Conservation (phyloP, 2,888 invertebrate genomes). For the Ormyrus rosae region DNA sequence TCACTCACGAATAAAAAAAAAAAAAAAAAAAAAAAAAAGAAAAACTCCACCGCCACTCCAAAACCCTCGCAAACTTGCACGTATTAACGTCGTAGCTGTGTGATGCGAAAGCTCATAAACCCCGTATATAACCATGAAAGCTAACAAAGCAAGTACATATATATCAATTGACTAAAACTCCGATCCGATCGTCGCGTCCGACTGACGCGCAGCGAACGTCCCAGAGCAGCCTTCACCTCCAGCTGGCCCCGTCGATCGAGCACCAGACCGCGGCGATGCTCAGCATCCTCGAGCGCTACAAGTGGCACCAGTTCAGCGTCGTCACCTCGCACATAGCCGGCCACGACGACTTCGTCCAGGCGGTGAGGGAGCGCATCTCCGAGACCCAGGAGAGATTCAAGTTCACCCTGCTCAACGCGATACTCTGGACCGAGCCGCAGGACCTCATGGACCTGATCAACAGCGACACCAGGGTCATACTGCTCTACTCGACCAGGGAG, state of each 20-base stretch:
- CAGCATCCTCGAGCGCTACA: constrained; percentile 94
- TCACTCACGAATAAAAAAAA: no score
- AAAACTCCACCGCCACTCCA: no score
- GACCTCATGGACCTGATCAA: constrained; percentile 90
- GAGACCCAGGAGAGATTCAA: constrained; percentile 88
- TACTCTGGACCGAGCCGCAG: constrained; percentile 85
- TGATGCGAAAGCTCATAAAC: no score
- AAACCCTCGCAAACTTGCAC: no score
- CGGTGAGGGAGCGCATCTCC: constrained; percentile 90
- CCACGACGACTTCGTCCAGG: constrained; percentile 96
- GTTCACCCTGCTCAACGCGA: constrained; percentile 91
- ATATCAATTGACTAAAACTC: neutral
- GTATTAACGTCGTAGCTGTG: no score
- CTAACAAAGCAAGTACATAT: neutral
- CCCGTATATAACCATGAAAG: no score
- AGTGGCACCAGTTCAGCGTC: constrained; percentile 97
- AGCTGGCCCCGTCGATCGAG: constrained; percentile 96
- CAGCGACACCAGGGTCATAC: constrained; percentile 94
- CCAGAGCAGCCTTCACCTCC: constrained; percentile 90
- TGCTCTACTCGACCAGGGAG: constrained; percentile 92
- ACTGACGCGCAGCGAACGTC: constrained; percentile 37
- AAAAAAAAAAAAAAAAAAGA: no score
- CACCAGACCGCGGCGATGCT: constrained; percentile 98
- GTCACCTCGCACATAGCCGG: constrained; percentile 96
- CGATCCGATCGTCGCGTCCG: neutral